A percentile compares a stretch with the other conserved stretches of the same genome.
Conservation (phyloP, 2,797 vertebrate species). For the Muraenolepis orangiensis region DNA sequence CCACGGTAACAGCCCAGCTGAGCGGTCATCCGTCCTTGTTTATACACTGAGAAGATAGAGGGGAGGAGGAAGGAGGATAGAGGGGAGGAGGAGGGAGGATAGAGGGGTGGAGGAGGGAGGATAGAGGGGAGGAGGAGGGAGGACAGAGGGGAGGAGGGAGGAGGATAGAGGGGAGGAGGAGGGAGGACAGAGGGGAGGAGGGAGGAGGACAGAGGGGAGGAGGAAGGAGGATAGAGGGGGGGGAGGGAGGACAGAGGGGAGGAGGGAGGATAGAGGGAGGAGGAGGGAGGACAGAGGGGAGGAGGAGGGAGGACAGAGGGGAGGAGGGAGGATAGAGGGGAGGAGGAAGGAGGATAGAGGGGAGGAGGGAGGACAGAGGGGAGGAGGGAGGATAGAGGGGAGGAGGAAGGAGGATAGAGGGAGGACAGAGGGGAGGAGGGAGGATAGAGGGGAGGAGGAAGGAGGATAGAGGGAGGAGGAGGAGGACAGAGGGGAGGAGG, state of each 20-base stretch:
- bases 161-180: slow-evolving; percentile 22
- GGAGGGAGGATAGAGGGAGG: slow-evolving; percentile 10
- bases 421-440: too few relatives aligned
- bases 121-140: too few relatives aligned
- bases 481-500: too few relatives aligned
- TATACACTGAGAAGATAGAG: slow-evolving; percentile 43
- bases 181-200: too few relatives aligned
- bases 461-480: slow-evolving; percentile 11
- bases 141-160: slow-evolving; percentile 1
- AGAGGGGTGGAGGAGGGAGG: slow-evolving; percentile 23
- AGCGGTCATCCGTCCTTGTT: slow-evolving; percentile 70
- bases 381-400: too few relatives aligned
- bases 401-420: slow-evolving; percentile 18
- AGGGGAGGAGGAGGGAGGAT: not conserved
- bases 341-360: too few relatives aligned
- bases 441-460: too few relatives aligned
- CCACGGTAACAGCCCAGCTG: slow-evolving; percentile 70
- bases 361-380: slow-evolving; percentile 21
- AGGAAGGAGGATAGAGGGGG: slow-evolving; percentile 24
- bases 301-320: not conserved
- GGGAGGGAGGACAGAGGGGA: too few relatives aligned
- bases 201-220: not conserved
- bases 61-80: slow-evolving; percentile 9
- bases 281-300: too few relatives aligned
- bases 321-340: slow-evolving; percentile 20